Evolutionary conservation across 2,797 vertebrate genomes (phyloP).

Genomic region (Gymnodraco acuticeps): DNA sequence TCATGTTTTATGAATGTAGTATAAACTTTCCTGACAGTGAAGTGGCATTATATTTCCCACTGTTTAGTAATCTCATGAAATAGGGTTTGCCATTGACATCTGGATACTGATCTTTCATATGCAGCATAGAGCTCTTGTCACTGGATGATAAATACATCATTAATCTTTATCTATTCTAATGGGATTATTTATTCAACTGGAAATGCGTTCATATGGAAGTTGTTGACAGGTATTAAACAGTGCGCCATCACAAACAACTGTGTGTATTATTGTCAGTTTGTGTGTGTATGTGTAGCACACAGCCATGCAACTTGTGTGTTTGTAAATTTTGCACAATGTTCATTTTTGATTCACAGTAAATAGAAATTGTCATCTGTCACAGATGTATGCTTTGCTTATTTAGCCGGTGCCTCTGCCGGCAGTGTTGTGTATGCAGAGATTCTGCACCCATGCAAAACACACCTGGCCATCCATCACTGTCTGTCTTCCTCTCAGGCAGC

Average conservation of each 20-base stretch:
- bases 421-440: constrained; percentile 36
- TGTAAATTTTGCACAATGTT: constrained; percentile 26
- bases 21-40: constrained; percentile 53
- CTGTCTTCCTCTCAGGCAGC: constrained; percentile 76
- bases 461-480: constrained; percentile 87
- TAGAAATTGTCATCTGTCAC: constrained; percentile 56
- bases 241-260: constrained; percentile 49
- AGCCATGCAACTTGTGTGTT: not conserved
- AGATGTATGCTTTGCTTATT: constrained; percentile 65
- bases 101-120: constrained; percentile 50
- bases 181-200: constrained; percentile 69
- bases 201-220: constrained; percentile 53
- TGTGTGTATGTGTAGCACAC: not conserved
- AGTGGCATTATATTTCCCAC: constrained; percentile 53
- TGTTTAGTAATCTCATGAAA: constrained; percentile 67
- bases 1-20: constrained; percentile 37
- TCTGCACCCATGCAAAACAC: constrained; percentile 54
- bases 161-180: constrained; percentile 72
- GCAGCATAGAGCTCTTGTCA: constrained; percentile 58
- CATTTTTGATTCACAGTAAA: constrained; percentile 41
- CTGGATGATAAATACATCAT: constrained; percentile 71
- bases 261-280: constrained; percentile 34
- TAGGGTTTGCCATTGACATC: constrained; percentile 50
- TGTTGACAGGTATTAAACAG: constrained; percentile 68
- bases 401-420: constrained; percentile 39